Evolutionary conservation across 1,140 invertebrate species (phyloP), one percentile per base, ranked within the genome.

Genomic region (Nasonia giraulti): DNA sequence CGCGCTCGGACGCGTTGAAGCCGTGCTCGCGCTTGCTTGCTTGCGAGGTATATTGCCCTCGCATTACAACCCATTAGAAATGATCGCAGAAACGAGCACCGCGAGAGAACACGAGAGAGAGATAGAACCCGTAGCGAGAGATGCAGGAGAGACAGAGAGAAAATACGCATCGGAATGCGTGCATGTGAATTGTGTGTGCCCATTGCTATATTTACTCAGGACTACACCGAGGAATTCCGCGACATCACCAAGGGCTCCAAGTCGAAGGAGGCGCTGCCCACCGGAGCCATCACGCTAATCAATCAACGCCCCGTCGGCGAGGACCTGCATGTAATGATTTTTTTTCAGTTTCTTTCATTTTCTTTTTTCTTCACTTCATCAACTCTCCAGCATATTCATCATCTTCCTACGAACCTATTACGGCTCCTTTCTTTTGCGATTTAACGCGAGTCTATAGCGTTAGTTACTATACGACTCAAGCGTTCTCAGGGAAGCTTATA

Each of bases 191-290:
- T 81, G 83, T 92, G 89, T 92, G 89, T 90, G 88, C 89, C 90
- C 91, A 88, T 92, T 92, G 90, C 91, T 94, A 91, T 66, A 80
- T 86, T 94, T 93, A 93, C 91, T 90, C 95, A 99, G 98, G 98
- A 98, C 94, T 99, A 98, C 94, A 97, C 96, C 87, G 98, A 99
- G 95, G 98, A 99, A 94, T 98, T 99, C 94, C 95, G 98, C 89
- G 98, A 98, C 94, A 99, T 99, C 94, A 96, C 96, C 90, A 98
- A 98, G 94, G 97, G 97, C 91, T 94, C 94, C 88, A 98, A 97
- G 94, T 97, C 96, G 88, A 98, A 98, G 95, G 97, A 97, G 93
- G 95, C 97, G 87, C 94, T 97, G 89, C 96, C 97, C 86, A 97
- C 98, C 88, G 97, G 97, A 85, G 97, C 96, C 91, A 99, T 99